Evolutionary conservation across 2,113 vertebrate species (phyloP).

Genomic region (Nothobranchius kuhntae): DNA sequence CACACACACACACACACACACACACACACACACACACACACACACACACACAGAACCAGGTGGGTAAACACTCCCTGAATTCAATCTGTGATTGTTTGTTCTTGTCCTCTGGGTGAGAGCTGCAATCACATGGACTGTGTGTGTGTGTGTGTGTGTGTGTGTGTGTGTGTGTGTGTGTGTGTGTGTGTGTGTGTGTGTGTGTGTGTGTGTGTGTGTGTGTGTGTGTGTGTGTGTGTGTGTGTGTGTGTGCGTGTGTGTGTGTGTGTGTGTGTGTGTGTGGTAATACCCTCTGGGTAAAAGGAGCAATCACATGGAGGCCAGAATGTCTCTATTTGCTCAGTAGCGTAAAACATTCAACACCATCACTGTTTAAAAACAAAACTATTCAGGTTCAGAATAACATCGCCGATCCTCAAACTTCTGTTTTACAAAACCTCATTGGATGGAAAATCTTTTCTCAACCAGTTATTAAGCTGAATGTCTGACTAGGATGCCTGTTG

Average conservation of each 20-base stretch:
- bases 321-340: slow-evolving; percentile 54
- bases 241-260: slow-evolving; percentile 4
- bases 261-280: slow-evolving; percentile 1
- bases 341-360: slow-evolving; percentile 39
- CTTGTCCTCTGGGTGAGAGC: slow-evolving; percentile 48
- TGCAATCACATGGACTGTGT: slow-evolving; percentile 30
- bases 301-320: slow-evolving; percentile 52
- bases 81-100: slow-evolving; percentile 63
- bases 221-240: slow-evolving; percentile 6
- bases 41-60: slow-evolving; percentile 17
- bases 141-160: slow-evolving; percentile 9
- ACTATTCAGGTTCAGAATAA: neutral
- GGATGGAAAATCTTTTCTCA: too few species aligned
- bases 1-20: slow-evolving; percentile 11
- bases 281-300: slow-evolving; percentile 55
- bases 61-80: slow-evolving; percentile 56
- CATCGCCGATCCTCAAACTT: too few species aligned
- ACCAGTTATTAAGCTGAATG: too few species aligned
- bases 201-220: slow-evolving; percentile 9
- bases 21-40: slow-evolving; percentile 22
- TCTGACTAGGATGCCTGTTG: too few species aligned
- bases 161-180: slow-evolving; percentile 4
- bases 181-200: slow-evolving; percentile 6
- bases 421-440: too few species aligned
- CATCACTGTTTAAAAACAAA: slow-evolving; percentile 10